Base-by-base conservation (phyloP, 2,888 invertebrate species). In the Theretra japonica region DNA sequence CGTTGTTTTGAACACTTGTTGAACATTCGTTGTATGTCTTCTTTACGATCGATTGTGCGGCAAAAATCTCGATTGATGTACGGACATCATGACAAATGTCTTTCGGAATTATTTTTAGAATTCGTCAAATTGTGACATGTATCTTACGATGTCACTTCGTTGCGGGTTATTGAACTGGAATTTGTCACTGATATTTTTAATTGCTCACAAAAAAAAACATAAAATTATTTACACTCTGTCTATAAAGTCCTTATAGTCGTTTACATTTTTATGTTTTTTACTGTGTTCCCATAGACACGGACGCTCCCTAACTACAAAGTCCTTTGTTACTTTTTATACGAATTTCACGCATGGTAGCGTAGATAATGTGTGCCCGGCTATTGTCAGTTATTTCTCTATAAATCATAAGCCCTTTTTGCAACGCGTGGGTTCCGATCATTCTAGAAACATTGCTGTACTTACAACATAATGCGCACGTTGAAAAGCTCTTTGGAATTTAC, bases 361-460 rank as follows among this genome's bases (percentile, higher is more conserved):
- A 41, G 41, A 62, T 21, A 41, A 62, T 21, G 21, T 62, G 33
- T 41, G n/a, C 53, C 7, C n/a, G n/a, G 53, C n/a, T 53, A 53
- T n/a, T 53, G 53, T 53, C n/a, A 6, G 53, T 41, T 21, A 48
- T 48, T 65, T 48, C 41, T 11, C 3, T n/a, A 23, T 48, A 65
- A 41, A 62, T 41, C 62, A 65, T 65, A 65, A 65, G 65, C 65
- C 65, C 65, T 48, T 65, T 62, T 65, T 48, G 48, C 65, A 65
- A 65, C 65, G 65, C 65, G 48, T 48, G 65, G 65, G 65, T 65
- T 65, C 48, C 41, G 65, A 65, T 65, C 48, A 48, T 65, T 65
- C 65, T 41, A 65, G 65, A 65, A 65, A 41, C 65, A 65, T 65
- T 65, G 48, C 65, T 17, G 65, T 65, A 53, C 53, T 53, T 21